These are phyloP conservation scores for Platycheirus albimanus DNA, from an alignment of 2,888 invertebrate species.

Conservation along the genomic window DNA sequence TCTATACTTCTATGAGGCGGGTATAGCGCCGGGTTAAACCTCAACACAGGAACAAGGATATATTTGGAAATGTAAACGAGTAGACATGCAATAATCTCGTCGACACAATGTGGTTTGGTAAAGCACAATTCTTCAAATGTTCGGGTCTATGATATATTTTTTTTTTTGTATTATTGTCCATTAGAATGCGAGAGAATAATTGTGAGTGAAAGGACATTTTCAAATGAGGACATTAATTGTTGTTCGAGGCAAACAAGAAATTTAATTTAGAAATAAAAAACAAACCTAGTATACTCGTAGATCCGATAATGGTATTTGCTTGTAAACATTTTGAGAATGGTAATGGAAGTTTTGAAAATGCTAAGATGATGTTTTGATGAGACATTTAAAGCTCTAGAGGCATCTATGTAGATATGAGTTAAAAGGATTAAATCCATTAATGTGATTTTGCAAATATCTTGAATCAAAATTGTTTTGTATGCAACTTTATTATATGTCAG, in stretches of 20 bases:
- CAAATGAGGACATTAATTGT: constrained; percentile 8
- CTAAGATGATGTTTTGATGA: too few species aligned
- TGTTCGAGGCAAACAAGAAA: constrained; percentile 13
- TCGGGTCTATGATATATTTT: constrained; percentile 37
- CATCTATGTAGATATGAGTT: too few species aligned
- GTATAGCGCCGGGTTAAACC: neutral
- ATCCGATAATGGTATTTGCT: constrained; percentile 11
- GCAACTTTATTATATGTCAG: too few species aligned
- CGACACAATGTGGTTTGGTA: constrained; percentile 38
- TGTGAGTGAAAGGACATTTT: neutral
- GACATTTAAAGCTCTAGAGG: too few species aligned
- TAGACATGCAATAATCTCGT: constrained; percentile 57
- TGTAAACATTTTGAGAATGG: neutral
- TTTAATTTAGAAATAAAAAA: neutral
- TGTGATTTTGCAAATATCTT: too few species aligned
- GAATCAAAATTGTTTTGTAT: too few species aligned
- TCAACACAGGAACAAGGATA: neutral
- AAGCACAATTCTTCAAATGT: constrained; percentile 23
- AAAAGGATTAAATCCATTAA: too few species aligned
- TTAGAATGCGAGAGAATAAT: neutral
- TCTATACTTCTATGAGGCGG: constrained; percentile 16
- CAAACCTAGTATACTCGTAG: neutral
- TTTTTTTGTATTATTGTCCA: neutral
- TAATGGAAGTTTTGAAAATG: too few species aligned
- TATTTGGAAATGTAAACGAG: constrained; percentile 30